Base-by-base conservation (phyloP, 37 sponge, comb jelly and placozoan species). In the Haliclona indistincta region DNA sequence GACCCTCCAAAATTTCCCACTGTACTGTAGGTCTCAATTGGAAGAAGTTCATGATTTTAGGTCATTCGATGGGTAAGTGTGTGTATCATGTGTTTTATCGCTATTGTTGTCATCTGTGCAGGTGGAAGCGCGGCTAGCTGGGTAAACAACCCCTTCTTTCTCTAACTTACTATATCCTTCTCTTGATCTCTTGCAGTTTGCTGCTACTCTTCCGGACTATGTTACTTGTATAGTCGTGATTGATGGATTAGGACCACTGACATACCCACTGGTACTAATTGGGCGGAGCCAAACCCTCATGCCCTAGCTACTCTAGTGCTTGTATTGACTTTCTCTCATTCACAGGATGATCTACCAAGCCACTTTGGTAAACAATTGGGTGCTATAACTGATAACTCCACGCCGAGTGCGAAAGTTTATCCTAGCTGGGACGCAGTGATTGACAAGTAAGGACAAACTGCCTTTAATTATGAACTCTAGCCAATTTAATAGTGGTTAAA, bases 31-130 rank as follows among this genome's bases (percentile, higher is more conserved):
- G 65, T 26, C 70, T 88, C 51, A 79, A 83, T 23, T 89, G 84
- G 89, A 51, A 89, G 4, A 78, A 56, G 33, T 89, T 83, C 55
- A 34, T 65, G 7, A 38, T 89, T 34, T 70, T 89, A 25, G 72
- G 63, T 22, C 89, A 89, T 43, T 89, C 84, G 55, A 78, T 89
- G 75, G 84, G 89, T 83, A 56, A 83, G 89, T n/a, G 37, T 56
- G 8, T 20, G 47, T 26, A 47, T 0, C 26, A 26, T 6, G 5
- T 3, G 10, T 25, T 11, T 0, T 56, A 15, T 25, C 8, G 49
- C 43, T n/a, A 56, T 37, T 13, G 40, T 63, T 28, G 13, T 37
- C 4, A 42, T 34, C 23, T 56, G 17, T 40, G 25, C 49, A 84
- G 85, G 85, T 8, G 78, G 54, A 25, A 79, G 64, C 35, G 56